Base-by-base conservation (phyloP, 2,113 vertebrate genomes). In the Vulpes lagopus region DNA sequence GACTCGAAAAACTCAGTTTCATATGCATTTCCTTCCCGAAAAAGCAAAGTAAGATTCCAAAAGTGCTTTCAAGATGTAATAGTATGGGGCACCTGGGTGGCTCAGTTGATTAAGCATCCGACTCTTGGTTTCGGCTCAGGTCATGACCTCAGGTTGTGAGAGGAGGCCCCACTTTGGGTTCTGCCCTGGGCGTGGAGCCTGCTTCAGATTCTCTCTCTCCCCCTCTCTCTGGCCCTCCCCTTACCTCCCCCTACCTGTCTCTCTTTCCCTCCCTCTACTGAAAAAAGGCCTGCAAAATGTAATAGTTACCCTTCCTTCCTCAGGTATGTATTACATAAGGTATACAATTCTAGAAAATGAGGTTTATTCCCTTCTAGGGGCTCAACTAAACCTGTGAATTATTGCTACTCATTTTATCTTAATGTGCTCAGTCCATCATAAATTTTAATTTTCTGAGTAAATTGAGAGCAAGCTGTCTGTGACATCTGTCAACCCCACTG, bases 361-460 rank as follows among this genome's bases (percentile, higher is more conserved):
- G 2, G 5, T 83, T 43, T 84, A 71, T 92, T 93, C 32, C 35
- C 27, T 82, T 73, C 43, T 9, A 69, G 64, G 51, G 20, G 1
- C 22, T 95, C 86, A 65, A 4, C 71, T 92, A 95, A 92, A 84
- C n/a, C 32, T 93, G 57, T 91, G 57, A 55, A 79, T 96, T 84
- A 95, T 88, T 81, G 25, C 51, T 76, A 89, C 53, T 85, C 19
- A 57, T 95, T 81, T 96, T 80, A 73, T 59, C 57, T n/a, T 83
- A 92, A 62, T 76, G 14, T 73, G 32, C 51, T 55, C 6, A 60
- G 51, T n/a, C 30, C 35, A 8, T 35, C 69, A 64, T 49, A 79
- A 83, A 73, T 78, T 95, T 97, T 91, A 93, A 95, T 69, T 85
- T 78, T 38, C 80, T 82, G 73, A 67, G 55, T 55, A 89, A 88